Conservation (phyloP, 2,888 invertebrate genomes). For the Erebia aethiops region DNA sequence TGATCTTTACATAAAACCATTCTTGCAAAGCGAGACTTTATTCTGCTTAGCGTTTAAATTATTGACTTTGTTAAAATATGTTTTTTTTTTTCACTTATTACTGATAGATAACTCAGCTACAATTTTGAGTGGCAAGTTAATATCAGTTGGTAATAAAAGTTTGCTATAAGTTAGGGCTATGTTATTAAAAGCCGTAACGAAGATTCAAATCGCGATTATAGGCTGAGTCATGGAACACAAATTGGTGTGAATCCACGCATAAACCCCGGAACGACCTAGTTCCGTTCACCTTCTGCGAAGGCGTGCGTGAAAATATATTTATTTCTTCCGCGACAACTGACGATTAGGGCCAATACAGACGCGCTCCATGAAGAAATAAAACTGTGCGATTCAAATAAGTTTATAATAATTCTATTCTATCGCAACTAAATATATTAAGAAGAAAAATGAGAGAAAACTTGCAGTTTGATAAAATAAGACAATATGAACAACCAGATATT, state of each 20-base stretch:
- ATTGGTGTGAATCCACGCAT: slow-evolving; percentile 44
- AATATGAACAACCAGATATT: no score
- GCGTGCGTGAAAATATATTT: slow-evolving; percentile 81
- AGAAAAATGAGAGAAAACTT: no score
- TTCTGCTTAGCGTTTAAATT: slow-evolving; percentile 21
- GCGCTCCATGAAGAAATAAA: background rate
- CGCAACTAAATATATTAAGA: no score
- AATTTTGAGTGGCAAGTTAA: slow-evolving; percentile 19
- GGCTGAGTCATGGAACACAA: slow-evolving; percentile 21
- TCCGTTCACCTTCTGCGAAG: slow-evolving; percentile 60
- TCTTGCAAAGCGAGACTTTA: slow-evolving; percentile 31
- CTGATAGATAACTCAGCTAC: background rate
- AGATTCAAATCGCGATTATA: slow-evolving; percentile 16
- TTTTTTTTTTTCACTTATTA: background rate
- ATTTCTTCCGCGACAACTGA: slow-evolving; percentile 64
- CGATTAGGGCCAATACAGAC: slow-evolving; percentile 15
- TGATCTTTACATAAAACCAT: slow-evolving; percentile 38
- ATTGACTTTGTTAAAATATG: background rate
- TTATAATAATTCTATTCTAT: no score
- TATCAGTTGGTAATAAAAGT: background rate
- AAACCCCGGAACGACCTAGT: slow-evolving; percentile 56
- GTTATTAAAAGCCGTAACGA: slow-evolving; percentile 18
- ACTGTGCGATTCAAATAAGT: background rate
- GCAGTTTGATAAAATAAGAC: no score
- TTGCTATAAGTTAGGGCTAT: slow-evolving; percentile 3